Percentiles rank a stretch among this genome's conserved stretches.
Conservation (phyloP, 2,797 vertebrate genomes). For the Coregonus ussuriensis region DNA sequence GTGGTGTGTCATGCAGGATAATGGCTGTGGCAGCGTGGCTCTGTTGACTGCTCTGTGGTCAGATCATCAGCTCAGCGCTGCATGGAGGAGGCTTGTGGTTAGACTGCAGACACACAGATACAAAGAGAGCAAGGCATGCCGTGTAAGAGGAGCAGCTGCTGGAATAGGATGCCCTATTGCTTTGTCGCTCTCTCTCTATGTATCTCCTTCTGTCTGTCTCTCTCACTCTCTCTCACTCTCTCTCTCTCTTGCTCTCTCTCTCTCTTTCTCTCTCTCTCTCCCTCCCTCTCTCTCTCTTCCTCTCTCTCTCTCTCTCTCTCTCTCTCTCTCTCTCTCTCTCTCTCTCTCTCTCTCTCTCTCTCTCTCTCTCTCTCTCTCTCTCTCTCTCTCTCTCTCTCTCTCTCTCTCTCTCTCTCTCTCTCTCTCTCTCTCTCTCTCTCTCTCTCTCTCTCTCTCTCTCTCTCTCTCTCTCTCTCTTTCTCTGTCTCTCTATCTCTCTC, state of each 20-base stretch:
- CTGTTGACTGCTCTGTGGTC: slow-evolving; percentile 84
- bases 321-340: not conserved
- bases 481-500: not conserved
- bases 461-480: not conserved
- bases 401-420: not conserved
- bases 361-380: no score
- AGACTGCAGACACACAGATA: slow-evolving; percentile 71
- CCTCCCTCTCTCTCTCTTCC: not conserved
- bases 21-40: slow-evolving; percentile 70
- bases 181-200: slow-evolving; percentile 15
- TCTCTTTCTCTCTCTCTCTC: not conserved
- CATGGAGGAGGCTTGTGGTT: slow-evolving; percentile 77
- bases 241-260: not conserved
- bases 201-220: not conserved
- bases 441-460: not conserved
- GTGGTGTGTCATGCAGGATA: slow-evolving; percentile 76
- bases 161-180: slow-evolving; percentile 19
- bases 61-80: slow-evolving; percentile 60
- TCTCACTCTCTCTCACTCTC: no score
- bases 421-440: not conserved
- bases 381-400: no score
- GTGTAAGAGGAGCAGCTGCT: slow-evolving; percentile 74
- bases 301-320: not conserved
- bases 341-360: not conserved
- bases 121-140: slow-evolving; percentile 7